These are phyloP conservation scores for Phycodurus eques DNA, from an alignment of 2,113 vertebrate species.

Conservation along the genomic window DNA sequence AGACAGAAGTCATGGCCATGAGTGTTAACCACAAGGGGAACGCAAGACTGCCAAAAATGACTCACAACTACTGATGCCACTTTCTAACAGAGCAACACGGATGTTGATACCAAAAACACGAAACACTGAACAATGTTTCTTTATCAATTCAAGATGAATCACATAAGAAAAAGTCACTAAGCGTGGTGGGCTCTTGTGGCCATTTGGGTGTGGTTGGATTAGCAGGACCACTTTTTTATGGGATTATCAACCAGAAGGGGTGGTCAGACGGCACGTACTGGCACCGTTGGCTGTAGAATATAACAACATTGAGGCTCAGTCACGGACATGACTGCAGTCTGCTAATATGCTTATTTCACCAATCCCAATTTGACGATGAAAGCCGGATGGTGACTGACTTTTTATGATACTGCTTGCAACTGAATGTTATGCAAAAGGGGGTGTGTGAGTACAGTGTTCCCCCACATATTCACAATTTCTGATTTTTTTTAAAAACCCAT, in stretches of 20 bases:
- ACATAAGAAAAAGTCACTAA: not conserved
- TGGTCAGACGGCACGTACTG: constrained; percentile 22
- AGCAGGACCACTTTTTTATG: constrained; percentile 39
- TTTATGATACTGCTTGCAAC: not conserved
- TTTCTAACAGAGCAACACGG: not conserved
- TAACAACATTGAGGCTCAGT: not conserved
- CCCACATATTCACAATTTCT: not conserved
- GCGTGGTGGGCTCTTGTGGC: constrained; percentile 3
- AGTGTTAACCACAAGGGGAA: not conserved
- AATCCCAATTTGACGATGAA: not conserved
- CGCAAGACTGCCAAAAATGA: not conserved
- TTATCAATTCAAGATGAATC: not conserved
- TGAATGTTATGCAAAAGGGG: not conserved
- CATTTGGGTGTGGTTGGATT: constrained; percentile 32
- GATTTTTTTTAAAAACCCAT: no score
- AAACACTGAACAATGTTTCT: not conserved
- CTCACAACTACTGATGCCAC: not conserved
- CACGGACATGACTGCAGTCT: not conserved
- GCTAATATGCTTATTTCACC: not conserved
- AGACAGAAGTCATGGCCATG: not conserved
- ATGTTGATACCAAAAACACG: not conserved
- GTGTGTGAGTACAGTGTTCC: not conserved
- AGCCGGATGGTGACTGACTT: not conserved
- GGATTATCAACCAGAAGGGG: constrained; percentile 33
- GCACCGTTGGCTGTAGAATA: constrained; percentile 11